These are phyloP conservation scores for Orchesellides sinensis DNA, from an alignment of 2,888 invertebrate genomes.

Conservation along the genomic window DNA sequence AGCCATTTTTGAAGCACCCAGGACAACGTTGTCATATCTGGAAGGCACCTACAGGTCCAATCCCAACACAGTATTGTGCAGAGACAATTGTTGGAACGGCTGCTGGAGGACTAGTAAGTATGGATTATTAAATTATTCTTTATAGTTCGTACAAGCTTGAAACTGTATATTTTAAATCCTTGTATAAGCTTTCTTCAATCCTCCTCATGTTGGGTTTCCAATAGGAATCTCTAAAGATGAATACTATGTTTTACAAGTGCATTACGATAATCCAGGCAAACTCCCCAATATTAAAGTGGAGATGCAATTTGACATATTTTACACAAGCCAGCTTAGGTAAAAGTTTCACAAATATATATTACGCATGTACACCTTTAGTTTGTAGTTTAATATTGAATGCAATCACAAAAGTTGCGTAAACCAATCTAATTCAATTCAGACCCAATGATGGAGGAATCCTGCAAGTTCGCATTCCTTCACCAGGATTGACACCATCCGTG, in stretches of 20 bases:
- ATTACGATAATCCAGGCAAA: slow-evolving; percentile 41
- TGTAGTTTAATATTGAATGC: too few species aligned
- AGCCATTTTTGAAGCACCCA: background rate
- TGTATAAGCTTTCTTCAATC: slow-evolving; percentile 17
- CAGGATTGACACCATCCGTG: background rate
- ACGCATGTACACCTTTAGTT: too few species aligned
- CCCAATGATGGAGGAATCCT: slow-evolving; percentile 28
- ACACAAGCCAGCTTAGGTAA: slow-evolving; percentile 20
- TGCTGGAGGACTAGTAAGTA: background rate
- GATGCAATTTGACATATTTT: slow-evolving; percentile 17
- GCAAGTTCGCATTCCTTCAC: background rate
- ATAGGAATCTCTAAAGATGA: background rate
- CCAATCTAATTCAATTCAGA: too few species aligned
- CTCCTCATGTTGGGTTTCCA: slow-evolving; percentile 29
- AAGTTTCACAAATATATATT: too few species aligned
- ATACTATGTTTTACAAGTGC: slow-evolving; percentile 29
- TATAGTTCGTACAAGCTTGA: background rate
- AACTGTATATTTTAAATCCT: background rate
- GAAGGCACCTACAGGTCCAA: background rate
- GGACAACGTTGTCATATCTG: slow-evolving; percentile 26
- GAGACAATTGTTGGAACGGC: background rate
- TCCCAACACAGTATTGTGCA: slow-evolving; percentile 39
- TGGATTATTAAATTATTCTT: background rate
- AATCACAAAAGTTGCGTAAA: too few species aligned
- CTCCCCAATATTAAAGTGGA: background rate